Evolutionary conservation across 2,113 vertebrate species (phyloP), one percentile per base, ranked within the genome.

Genomic region (Eurypyga helias): DNA sequence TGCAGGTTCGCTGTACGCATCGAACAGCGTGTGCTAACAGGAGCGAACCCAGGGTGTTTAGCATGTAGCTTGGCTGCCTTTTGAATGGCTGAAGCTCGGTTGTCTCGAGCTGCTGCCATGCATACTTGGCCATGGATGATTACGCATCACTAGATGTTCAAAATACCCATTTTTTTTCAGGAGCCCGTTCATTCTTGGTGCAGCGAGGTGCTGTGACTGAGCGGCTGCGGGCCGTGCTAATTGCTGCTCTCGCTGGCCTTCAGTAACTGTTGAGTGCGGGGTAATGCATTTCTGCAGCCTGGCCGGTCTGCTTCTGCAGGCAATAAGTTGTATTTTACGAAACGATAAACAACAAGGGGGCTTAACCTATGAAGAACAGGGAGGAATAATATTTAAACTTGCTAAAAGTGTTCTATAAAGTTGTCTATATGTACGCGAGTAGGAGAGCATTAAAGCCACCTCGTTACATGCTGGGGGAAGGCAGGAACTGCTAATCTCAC

Each of bases 91-190:
- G 20, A 34, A 85, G 41, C 73, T 36, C 14, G 5, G 19, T 58
- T 51, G 57, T 57, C 29, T 34, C 62, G 58, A 0, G 6, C 61
- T 48, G 85, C 78, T 2, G 13, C 83, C 28, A 3, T 29, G 67
- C 62, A 83, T 61, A 54, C 21, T 0, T 36, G 67, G 54, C 62
- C 24, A 3, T 25, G 66, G 54, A 2, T 69, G 71, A 34, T 52
- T 62, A 52, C 18, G 13, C 38, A 15, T 66, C 34, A 38, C 58
- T 18, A 17, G 46, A 17, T 23, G 36, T 77, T 95, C 55, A 57
- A 87, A 70, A 76, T 73, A 60, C 29, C 48, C 33, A 1, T 93
- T 81, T 96, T 96, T 41, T 41, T 95, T 82, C 57, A 76, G 72
- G 84, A 38, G 41, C 13, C 57, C 31, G 31, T 93, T 80, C 57